Evolutionary conservation across 2,888 invertebrate genomes (phyloP), one percentile per base, ranked within the genome.

Genomic region (Meandrusa payeni): DNA sequence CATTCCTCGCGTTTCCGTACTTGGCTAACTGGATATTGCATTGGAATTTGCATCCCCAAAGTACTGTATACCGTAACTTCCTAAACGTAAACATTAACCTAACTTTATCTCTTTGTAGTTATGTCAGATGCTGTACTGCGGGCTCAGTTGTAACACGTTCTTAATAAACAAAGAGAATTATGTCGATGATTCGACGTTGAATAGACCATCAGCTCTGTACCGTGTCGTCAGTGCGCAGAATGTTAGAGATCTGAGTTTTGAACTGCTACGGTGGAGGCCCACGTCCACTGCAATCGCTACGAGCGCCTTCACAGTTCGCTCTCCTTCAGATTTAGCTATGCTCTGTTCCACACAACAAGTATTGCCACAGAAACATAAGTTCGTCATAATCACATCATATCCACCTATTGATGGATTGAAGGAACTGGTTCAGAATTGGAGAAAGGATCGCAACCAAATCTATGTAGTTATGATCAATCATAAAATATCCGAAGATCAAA

Each of bases 401-500:
- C 72, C 70, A n/a, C 46, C 62, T 11, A 48, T 57, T 10, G 34
- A 51, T 19, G 63, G 59, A n/a, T 40, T 69, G 2, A 67, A 56
- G 45, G 53, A 61, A 1, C 44, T 66, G 0, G 54, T 74, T 2
- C 51, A 56, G 13, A 31, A 56, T 41, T 70, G 67, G 66, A 64
- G 68, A 38, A 37, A 50, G 3, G 47, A 59, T 7, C 49, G 55
- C 9, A 66, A 64, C 27, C 55, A 65, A 36, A 52, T 76, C 22
- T 54, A 58, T 10, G 42, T 75, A 11, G 39, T 71, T n/a, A 63
- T 63, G 53, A 48, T 67, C 4, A 68, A 66, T 11, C 54, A 66
- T 28, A 60, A 61, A 33, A 49, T 61, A 15, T 50, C 47, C 1
- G 55, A 55, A 11, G 58, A 61, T 10, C 54, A 61, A 42, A 42